Evolutionary conservation across 2,113 vertebrate genomes (phyloP), one percentile per base, ranked within the genome.

Genomic region (Thamnaconus septentrionalis): DNA sequence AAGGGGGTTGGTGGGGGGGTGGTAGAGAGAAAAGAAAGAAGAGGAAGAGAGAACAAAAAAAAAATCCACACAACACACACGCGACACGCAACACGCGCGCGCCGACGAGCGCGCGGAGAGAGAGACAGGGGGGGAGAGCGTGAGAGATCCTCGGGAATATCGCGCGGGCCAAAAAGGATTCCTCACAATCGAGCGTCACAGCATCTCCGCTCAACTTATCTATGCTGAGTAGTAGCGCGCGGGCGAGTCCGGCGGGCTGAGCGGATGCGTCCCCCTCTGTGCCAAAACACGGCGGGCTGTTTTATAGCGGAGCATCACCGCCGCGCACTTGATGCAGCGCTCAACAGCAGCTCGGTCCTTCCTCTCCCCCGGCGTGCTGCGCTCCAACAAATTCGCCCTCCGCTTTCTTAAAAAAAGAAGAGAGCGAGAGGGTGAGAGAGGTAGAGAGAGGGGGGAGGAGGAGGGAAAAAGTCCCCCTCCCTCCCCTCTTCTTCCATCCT

Each of bases 161-260:
- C 61, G 80, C 50, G 78, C 66, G 72, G 67, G 44, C 18, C 18
- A 31, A 31, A 31, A 31, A 60, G 76, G 82, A 87, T 78, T 82
- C 82, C 79, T 80, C 79, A 49, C 75, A 79, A 31, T 31, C 18
- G 18, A 31, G 59, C 46, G 9, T 56, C 63, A 66, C 57, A 70
- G 65, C 69, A 75, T 80, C 79, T 83, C 53, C 69, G 74, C 61
- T 74, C 73, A 88, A 87, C 83, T 89, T 90, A 78, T 82, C 78
- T 76, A 64, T 61, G 68, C 78, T 76, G 76, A 66, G 57, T 40
- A 6, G 12, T 10, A 57, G 61, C 70, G 78, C 54, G 73, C 67
- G 87, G 80, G 81, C 83, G 85, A 82, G 82, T 87, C 85, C 82
- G 81, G 71, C 82, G 86, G 82, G 85, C 84, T 81, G 69, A 87